These are phyloP conservation scores for Vulpes vulpes DNA, from an alignment of 2,113 vertebrate species.

Conservation along the genomic window DNA sequence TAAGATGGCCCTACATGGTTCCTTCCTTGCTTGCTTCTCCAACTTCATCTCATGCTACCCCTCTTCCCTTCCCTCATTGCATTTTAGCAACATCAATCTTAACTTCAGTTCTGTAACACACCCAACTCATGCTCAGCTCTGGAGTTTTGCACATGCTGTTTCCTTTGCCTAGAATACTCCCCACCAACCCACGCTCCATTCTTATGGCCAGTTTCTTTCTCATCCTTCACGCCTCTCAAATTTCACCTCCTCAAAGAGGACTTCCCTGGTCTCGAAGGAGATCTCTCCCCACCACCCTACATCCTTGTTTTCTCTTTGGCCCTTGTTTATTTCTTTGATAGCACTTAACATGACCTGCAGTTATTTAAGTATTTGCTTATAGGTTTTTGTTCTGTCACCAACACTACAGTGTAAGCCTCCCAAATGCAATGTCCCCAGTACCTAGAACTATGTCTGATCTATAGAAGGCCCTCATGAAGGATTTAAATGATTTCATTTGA, in stretches of 20 bases:
- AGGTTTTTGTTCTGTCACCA: not conserved
- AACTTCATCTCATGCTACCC: not conserved
- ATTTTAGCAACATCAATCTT: not conserved
- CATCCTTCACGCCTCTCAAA: not conserved
- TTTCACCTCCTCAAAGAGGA: not conserved
- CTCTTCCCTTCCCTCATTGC: not conserved
- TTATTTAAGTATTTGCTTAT: not conserved
- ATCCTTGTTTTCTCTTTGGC: not conserved
- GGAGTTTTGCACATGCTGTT: not conserved
- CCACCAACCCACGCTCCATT: not conserved
- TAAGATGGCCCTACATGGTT: not conserved
- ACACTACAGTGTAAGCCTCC: not conserved
- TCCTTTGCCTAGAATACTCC: not conserved
- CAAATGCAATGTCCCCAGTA: not conserved
- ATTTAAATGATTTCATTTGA: constrained; percentile 35
- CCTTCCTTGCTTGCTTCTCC: constrained; percentile 12
- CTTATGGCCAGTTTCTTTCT: not conserved
- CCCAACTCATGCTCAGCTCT: not conserved
- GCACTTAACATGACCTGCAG: not conserved
- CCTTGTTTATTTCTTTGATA: not conserved
- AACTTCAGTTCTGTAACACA: not conserved
- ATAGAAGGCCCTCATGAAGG: not conserved
- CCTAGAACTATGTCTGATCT: not conserved
- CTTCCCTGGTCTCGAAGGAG: not conserved
- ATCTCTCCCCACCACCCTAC: not conserved